These are phyloP conservation scores for Stigmatopora argus DNA, from an alignment of 2,113 vertebrate genomes.

Conservation along the genomic window DNA sequence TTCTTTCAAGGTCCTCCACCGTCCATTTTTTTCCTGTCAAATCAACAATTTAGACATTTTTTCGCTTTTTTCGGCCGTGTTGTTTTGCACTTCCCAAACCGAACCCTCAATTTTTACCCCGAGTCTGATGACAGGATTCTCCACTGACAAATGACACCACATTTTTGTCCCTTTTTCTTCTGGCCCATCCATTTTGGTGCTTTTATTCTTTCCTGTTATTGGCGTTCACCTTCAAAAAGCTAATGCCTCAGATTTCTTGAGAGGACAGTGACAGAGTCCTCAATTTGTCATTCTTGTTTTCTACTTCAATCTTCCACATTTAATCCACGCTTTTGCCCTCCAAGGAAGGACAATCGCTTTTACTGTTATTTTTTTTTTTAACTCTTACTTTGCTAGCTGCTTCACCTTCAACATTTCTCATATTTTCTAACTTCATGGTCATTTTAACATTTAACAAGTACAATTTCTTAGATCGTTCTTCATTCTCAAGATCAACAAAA, in stretches of 20 bases:
- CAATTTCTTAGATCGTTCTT: not conserved
- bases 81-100: not conserved
- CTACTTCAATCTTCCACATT: not conserved
- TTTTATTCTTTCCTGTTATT: constrained; percentile 17
- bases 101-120: not conserved
- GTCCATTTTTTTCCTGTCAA: not conserved
- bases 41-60: not conserved
- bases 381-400: not conserved
- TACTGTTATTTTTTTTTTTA: not conserved
- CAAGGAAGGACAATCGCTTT: not conserved
- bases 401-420: not conserved
- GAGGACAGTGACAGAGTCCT: constrained; percentile 30
- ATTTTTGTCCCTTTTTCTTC: constrained; percentile 22
- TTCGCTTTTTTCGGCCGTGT: not conserved
- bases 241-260: constrained; percentile 5
- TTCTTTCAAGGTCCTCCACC: not conserved
- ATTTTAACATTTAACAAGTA: not conserved
- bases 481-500: too few relatives aligned
- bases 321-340: not conserved
- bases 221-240: constrained; percentile 12
- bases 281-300: constrained; percentile 7
- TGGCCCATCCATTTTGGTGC: not conserved
- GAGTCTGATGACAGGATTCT: not conserved
- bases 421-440: too few relatives aligned
- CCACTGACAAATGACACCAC: constrained; percentile 27